Base-by-base conservation (phyloP, 2,797 vertebrate genomes). In the Pteronotus mesoamericanus region DNA sequence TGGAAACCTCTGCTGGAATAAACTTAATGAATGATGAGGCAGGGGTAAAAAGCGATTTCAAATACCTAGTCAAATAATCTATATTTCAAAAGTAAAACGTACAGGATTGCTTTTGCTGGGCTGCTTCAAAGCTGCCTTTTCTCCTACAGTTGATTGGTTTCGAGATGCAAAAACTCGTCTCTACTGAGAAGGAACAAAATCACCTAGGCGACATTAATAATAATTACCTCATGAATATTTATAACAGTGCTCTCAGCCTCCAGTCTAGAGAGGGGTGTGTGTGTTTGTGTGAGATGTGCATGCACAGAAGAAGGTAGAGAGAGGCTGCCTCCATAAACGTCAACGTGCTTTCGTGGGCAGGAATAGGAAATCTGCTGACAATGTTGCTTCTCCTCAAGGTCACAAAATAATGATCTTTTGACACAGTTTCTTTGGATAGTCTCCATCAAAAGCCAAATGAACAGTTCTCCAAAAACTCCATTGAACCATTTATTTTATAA, bases 191-290 rank as follows among this genome's bases (percentile, higher is more conserved):
- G 22, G 32, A 95, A 53, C 46, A 48, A 69, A 69, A 94, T 55
- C 79, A 87, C 48, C n/a, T 93, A 53, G 15, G 79, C 89, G 71
- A 84, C 42, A 34, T 90, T 82, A 94, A 78, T 96, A 61, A 84
- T 91, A 71, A 71, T 57, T n/a, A 44, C 29, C 91, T 94, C 74
- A 46, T 94, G 84, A 93, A 85, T 97, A 93, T 96, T 57, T 22
- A 64, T 79, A 42, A 7, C 44, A 11, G 0, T 26, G 26, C 57
- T 87, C 18, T 24, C 44, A 19, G 68, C 26, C 74, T 39, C 14
- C 14, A 18, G 44, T 72, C 7, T 69, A 48, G 21, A 86, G 46
- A 46, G n/a, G 66, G n/a, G 26, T 3, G 2, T 68, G 32, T 75
- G 29, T 92, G 24, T 44, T 24, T 89, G 34, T 55, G 72, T 61